A percentile compares a stretch with the other conserved stretches of the same genome.
These are phyloP conservation scores for Amphilophus citrinellus DNA, from an alignment of 2,113 vertebrate genomes.

Conservation along the genomic window DNA sequence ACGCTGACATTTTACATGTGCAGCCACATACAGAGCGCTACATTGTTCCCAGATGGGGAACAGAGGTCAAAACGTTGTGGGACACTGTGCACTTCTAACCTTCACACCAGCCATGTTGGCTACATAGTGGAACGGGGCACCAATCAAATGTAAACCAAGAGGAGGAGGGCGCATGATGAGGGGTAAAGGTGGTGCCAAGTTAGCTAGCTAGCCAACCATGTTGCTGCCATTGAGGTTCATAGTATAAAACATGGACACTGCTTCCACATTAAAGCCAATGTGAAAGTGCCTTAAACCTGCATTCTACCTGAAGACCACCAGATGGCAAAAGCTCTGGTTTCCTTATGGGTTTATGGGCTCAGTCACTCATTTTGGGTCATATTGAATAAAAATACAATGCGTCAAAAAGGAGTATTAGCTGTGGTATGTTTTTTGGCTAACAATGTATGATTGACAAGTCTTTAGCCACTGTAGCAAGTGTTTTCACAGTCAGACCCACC, in stretches of 20 bases:
- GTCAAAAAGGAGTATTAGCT: no score
- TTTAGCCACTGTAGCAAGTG: no score
- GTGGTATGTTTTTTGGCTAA: no score
- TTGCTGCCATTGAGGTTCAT: neutral
- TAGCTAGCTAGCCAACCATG: neutral
- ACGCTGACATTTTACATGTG: neutral
- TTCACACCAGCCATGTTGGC: neutral
- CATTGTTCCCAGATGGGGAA: neutral
- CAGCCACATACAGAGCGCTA: neutral
- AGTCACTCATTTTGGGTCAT: no score
- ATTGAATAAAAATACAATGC: no score
- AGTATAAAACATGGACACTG: neutral
- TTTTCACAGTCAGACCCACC: no score
- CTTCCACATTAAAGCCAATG: neutral
- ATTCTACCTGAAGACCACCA: slow-evolving; percentile 2
- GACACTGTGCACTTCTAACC: neutral
- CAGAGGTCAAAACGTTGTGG: neutral
- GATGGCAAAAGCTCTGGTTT: neutral
- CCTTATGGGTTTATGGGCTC: neutral
- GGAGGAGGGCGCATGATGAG: no score
- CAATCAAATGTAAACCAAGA: neutral
- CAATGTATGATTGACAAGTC: no score
- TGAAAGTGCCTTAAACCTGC: neutral
- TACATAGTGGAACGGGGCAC: neutral
- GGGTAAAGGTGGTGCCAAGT: neutral